Conservation (phyloP, 2,888 invertebrate species). For the Drosophila pegasa region DNA sequence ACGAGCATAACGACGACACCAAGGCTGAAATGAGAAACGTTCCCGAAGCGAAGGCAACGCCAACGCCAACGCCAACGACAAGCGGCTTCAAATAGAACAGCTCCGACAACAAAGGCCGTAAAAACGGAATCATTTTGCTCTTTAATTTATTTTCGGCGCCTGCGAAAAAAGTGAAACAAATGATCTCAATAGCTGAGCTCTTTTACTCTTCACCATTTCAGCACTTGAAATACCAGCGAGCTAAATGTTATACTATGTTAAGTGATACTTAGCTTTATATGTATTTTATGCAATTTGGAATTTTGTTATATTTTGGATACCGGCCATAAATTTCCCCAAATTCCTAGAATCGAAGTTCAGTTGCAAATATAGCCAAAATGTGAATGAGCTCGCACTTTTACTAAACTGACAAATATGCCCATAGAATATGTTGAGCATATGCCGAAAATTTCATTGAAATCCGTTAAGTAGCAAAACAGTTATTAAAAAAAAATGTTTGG, state of each 20-base stretch:
- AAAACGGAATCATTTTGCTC: constrained; percentile 66
- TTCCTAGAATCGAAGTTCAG: too few relatives aligned
- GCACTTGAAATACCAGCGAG: constrained; percentile 23
- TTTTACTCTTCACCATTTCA: constrained; percentile 9
- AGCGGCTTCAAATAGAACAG: constrained; percentile 25
- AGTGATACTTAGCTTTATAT: too few relatives aligned
- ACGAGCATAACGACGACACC: constrained; percentile 26
- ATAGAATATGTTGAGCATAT: too few relatives aligned
- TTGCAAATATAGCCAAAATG: too few relatives aligned
- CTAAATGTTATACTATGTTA: not conserved
- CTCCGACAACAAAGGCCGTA: constrained; percentile 47
- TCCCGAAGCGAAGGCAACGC: constrained; percentile 7
- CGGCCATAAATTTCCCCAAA: too few relatives aligned
- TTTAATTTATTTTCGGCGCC: constrained; percentile 72
- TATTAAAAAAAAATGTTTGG: too few relatives aligned
- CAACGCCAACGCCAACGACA: constrained; percentile 6
- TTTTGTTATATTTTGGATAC: too few relatives aligned
- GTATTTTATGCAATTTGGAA: too few relatives aligned
- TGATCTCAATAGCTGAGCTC: constrained; percentile 29
- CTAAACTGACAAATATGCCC: too few relatives aligned
- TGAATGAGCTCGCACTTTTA: too few relatives aligned
- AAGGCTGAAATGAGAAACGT: constrained; percentile 52
- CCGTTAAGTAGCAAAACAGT: too few relatives aligned
- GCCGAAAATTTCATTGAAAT: too few relatives aligned
- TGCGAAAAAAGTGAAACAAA: constrained; percentile 53